Base-by-base conservation (phyloP, 2,888 invertebrate genomes). In the Pseudoips prasinana region DNA sequence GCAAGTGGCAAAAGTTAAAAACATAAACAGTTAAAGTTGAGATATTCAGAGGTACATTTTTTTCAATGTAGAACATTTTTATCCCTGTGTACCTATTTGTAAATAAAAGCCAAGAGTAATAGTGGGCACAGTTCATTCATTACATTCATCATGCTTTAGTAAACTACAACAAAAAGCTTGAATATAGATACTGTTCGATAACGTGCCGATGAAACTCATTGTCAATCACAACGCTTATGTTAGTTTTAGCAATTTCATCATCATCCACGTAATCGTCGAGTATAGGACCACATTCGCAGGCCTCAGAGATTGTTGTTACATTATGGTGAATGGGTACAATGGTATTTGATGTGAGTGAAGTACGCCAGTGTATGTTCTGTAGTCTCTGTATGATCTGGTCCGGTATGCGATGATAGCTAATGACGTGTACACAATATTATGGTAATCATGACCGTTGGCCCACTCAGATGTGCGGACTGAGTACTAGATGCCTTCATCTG, bases 341-440 rank as follows among this genome's bases (percentile, higher is more conserved):
- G 82, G 76, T 79, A 72, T 79, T 64, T 72, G 69, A 86, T 84
- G 86, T 88, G 72, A 79, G 85, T 87, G 84, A 85, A 84, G 86
- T 78, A 81, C 82, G 78, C 77, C 79, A 83, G 85, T 87, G 85
- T 86, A 60, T 58, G 68, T 72, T 68, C 54, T 85, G 87, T 86
- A 79, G 77, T 82, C 63, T 75, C 54, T 78, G 83, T 84, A 78
- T 83, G 75, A 73, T 51, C 69, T 72, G 78, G 80, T 81, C 73
- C 73, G 75, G 79, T 79, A 70, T 74, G 81, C 62, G 59, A 83
- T 83, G 80, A 77, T 51, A 76, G 64, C 85, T 85, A 85, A 76
- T 77, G 75, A 77, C 69, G 79, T 82, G 73, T 73, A 62, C 56
- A 66, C 64, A 43, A 41, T 48, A 65, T 54, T 48, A 66, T 65